Evolutionary conservation across 2,888 invertebrate genomes (phyloP).

Genomic region (Molorchus minor): DNA sequence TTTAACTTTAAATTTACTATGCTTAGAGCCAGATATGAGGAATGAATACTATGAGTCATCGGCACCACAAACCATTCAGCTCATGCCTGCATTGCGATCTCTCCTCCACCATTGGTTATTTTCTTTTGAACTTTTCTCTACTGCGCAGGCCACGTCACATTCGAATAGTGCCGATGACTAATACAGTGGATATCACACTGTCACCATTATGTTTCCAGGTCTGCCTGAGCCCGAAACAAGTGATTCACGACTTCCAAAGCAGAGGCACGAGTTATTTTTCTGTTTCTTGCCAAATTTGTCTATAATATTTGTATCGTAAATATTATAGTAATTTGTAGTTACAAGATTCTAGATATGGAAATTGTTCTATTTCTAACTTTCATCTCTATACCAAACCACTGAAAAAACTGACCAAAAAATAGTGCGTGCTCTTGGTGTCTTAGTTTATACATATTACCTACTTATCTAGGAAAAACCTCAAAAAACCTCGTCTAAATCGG

Average conservation of each 20-base stretch:
- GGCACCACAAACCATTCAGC: conserved; percentile 53
- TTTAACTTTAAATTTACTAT: conserved; percentile 26
- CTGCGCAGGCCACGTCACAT: conserved; percentile 48
- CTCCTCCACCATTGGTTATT: conserved; percentile 50
- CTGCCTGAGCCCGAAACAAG: conserved; percentile 14
- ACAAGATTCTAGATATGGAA: conserved; percentile 2
- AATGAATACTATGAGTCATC: conserved; percentile 51
- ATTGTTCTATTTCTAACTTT: conserved; percentile 6
- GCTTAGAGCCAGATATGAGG: conserved; percentile 34
- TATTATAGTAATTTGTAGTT: not conserved
- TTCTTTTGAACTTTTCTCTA: conserved; percentile 40
- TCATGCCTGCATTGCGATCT: conserved; percentile 57
- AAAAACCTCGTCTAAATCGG: no score
- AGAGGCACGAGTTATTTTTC: conserved; percentile 9
- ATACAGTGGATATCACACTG: conserved; percentile 41
- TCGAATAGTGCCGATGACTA: conserved; percentile 50
- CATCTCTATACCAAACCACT: no score
- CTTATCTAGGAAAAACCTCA: no score
- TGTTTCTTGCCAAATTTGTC: conserved; percentile 18
- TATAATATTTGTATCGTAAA: conserved; percentile 13
- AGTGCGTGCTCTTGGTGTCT: no score
- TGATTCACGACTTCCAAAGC: conserved; percentile 19
- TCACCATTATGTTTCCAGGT: conserved; percentile 19
- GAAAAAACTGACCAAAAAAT: no score
- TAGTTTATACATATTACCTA: no score